phyloP scores from a whole-genome alignment of 2,113 vertebrate genomes.

The Marmota monax region DNA sequence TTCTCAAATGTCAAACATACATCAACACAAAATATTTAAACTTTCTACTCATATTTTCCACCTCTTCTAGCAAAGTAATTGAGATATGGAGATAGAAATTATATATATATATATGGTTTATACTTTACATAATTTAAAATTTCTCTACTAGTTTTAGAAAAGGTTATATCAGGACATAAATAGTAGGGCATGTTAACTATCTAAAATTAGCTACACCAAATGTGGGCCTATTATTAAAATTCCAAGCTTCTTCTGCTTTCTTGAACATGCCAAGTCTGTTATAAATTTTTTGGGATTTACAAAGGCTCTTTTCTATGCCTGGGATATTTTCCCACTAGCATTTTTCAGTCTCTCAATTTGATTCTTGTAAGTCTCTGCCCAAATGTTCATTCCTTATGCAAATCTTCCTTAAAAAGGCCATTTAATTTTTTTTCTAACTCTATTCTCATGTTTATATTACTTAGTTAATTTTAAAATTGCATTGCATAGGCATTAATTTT shows the following conservation, averaged over 20 bases:
- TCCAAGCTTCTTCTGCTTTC: not conserved
- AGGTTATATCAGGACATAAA: not conserved
- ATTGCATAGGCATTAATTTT: not conserved
- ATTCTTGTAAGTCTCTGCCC: not conserved
- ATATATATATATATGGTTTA: not conserved
- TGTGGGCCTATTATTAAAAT: not conserved
- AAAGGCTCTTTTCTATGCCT: not conserved
- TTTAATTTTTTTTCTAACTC: not conserved
- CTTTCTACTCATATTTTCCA: not conserved
- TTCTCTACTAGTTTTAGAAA: not conserved
- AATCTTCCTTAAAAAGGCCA: not conserved
- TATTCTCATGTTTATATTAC: not conserved
- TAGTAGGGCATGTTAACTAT: not conserved
- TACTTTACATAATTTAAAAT: not conserved
- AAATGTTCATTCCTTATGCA: not conserved
- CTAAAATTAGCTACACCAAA: not conserved
- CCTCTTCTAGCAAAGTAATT: not conserved
- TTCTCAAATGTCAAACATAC: not conserved
- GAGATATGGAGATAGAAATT: not conserved
- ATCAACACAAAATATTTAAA: not conserved
- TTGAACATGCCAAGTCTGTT: not conserved
- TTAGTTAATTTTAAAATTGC: not conserved
- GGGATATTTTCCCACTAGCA: not conserved
- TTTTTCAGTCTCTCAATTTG: not conserved
- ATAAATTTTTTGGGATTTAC: not conserved